A percentile compares a stretch with the other conserved stretches of the same genome.
These are phyloP conservation scores for Philaenus spumarius DNA, from an alignment of 1,140 invertebrate genomes.

Conservation along the genomic window DNA sequence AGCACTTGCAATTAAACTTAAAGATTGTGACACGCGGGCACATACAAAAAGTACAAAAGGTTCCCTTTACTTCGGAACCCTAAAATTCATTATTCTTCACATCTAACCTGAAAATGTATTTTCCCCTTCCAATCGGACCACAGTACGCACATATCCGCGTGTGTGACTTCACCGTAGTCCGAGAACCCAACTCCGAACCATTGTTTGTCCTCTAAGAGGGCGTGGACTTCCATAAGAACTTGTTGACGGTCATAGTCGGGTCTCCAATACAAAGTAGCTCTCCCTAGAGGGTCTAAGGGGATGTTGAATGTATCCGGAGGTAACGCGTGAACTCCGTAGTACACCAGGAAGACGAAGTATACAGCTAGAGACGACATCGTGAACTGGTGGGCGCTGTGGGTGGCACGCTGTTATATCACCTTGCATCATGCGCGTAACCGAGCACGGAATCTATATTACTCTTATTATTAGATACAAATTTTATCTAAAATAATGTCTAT, in stretches of 20 bases:
- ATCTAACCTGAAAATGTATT: conserved; percentile 56
- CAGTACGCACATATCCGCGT: conserved; percentile 80
- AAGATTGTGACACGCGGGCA: too few species aligned
- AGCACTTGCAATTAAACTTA: too few species aligned
- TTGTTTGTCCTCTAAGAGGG: conserved; percentile 36
- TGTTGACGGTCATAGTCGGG: conserved; percentile 20
- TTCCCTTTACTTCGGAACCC: too few species aligned
- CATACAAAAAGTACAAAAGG: too few species aligned
- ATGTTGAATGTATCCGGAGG: conserved; percentile 11
- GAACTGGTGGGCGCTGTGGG: too few species aligned
- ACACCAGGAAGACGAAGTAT: not conserved
- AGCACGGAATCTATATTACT: too few species aligned
- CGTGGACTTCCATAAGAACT: conserved; percentile 45
- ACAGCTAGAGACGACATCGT: too few species aligned
- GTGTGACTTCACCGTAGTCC: conserved; percentile 66
- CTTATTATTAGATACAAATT: too few species aligned
- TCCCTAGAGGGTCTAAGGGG: conserved; percentile 27
- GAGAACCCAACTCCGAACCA: conserved; percentile 93
- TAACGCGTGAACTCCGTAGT: not conserved
- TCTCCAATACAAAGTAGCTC: conserved; percentile 27
- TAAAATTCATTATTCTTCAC: not conserved
- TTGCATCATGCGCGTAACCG: too few species aligned
- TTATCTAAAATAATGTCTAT: too few species aligned
- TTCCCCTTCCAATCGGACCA: conserved; percentile 61
- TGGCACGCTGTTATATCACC: too few species aligned